These are phyloP conservation scores for Beris chalybata DNA, from an alignment of 2,888 invertebrate genomes.

Conservation along the genomic window DNA sequence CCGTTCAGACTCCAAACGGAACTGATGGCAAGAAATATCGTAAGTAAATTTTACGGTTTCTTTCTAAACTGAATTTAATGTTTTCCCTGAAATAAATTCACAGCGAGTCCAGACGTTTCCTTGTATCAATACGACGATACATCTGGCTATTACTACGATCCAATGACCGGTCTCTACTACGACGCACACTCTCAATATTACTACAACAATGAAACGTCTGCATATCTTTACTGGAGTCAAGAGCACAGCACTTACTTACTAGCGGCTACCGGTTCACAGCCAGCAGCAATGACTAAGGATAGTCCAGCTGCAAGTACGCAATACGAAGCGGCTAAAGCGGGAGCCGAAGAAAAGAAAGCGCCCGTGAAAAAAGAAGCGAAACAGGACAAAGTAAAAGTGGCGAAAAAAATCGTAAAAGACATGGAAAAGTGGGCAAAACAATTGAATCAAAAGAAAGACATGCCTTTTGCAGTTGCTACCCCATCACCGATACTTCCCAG, in stretches of 20 bases:
- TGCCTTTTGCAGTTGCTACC: slow-evolving; percentile 49
- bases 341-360: slow-evolving; percentile 53
- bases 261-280: slow-evolving; percentile 46
- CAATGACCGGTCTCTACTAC: slow-evolving; percentile 90
- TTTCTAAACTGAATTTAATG: background rate
- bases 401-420: slow-evolving; percentile 94
- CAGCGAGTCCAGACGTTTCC: slow-evolving; percentile 80
- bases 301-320: slow-evolving; percentile 44
- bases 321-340: slow-evolving; percentile 39
- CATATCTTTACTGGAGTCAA: slow-evolving; percentile 95
- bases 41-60: slow-evolving; percentile 49
- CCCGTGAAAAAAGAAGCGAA: slow-evolving; percentile 69
- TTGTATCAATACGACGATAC: slow-evolving; percentile 92
- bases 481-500: slow-evolving; percentile 49
- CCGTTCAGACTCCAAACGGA: slow-evolving; percentile 61
- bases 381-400: slow-evolving; percentile 94
- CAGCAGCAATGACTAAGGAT: slow-evolving; percentile 39
- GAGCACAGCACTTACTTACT: slow-evolving; percentile 66
- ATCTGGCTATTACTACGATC: slow-evolving; percentile 96
- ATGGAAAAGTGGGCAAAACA: slow-evolving; percentile 92
- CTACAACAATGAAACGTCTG: slow-evolving; percentile 86
- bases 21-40: slow-evolving; percentile 69
- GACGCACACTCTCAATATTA: slow-evolving; percentile 96
- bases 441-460: slow-evolving; percentile 92
- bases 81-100: background rate